phyloP scores from a whole-genome alignment of 2,113 vertebrate species.

The Procapra przewalskii region DNA sequence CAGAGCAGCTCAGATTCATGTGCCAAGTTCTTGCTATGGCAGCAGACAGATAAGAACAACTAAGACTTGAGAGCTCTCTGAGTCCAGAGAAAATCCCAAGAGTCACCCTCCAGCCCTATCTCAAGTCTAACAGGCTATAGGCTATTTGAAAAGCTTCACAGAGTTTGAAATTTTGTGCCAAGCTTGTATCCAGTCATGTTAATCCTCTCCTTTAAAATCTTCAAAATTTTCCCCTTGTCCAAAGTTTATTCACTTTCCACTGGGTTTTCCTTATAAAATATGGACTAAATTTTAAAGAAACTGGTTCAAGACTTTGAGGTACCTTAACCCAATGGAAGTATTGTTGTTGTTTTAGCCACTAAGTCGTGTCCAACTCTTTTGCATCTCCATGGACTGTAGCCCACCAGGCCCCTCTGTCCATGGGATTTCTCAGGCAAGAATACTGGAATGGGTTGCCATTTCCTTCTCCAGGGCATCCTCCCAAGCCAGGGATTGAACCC shows the following conservation, averaged over 20 bases:
- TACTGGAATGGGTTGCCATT: neutral
- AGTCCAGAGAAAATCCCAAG: neutral
- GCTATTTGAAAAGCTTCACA: neutral
- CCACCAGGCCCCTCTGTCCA: neutral
- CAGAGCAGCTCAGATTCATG: neutral
- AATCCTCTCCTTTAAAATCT: conserved; percentile 28
- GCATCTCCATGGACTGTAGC: neutral
- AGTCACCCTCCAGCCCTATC: conserved; percentile 15
- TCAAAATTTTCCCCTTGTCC: neutral
- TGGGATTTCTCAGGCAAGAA: neutral
- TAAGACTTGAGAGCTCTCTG: neutral
- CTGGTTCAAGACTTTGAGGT: neutral
- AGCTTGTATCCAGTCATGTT: neutral
- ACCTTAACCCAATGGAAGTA: neutral
- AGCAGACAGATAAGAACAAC: conserved; percentile 54
- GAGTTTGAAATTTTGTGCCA: conserved; percentile 10
- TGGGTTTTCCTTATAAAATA: neutral
- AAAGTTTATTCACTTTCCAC: neutral
- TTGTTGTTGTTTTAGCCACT: neutral
- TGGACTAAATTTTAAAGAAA: neutral
- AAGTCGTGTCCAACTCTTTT: neutral
- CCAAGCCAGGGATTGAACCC: neutral
- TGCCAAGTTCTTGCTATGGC: conserved; percentile 53
- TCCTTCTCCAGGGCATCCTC: neutral
- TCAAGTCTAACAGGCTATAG: neutral